Evolutionary conservation across 2,888 invertebrate species (phyloP).

Genomic region (Hypomecis punctinalis): DNA sequence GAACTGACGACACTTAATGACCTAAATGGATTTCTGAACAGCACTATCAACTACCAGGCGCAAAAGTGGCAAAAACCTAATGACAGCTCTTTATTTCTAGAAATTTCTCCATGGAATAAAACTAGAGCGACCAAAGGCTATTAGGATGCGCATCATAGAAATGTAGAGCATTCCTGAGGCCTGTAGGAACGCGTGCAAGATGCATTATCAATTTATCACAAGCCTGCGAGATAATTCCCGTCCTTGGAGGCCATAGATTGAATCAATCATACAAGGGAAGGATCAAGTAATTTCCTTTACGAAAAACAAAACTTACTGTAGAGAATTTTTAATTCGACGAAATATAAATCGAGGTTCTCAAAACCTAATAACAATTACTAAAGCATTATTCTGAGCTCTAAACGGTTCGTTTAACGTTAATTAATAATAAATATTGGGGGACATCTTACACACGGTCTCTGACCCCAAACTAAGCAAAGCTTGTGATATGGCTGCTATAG

Average conservation of each 20-base stretch:
- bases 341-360: too few species aligned
- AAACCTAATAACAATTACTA: too few species aligned
- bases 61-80: background rate
- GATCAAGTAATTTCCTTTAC: slow-evolving; percentile 15
- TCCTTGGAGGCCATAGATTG: slow-evolving; percentile 2
- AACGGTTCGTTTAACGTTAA: too few species aligned
- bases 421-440: too few species aligned
- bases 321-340: too few species aligned
- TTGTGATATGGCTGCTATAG: too few species aligned
- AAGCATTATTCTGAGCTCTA: too few species aligned
- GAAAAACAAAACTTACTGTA: too few species aligned
- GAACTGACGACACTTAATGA: background rate
- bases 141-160: slow-evolving; percentile 4
- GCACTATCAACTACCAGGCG: background rate
- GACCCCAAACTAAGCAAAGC: too few species aligned
- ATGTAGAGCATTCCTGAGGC: slow-evolving; percentile 20
- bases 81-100: too few species aligned
- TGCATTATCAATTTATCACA: slow-evolving; percentile 41
- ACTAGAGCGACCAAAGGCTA: background rate
- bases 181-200: slow-evolving; percentile 38
- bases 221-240: slow-evolving; percentile 38
- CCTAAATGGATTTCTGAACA: background rate
- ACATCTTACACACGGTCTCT: too few species aligned
- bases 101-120: background rate
- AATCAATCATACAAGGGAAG: slow-evolving; percentile 16